A percentile compares a stretch with the other conserved stretches of the same genome.
These are phyloP conservation scores for Drosophila simulans DNA, from an alignment of 1,140 invertebrate species.

Conservation along the genomic window DNA sequence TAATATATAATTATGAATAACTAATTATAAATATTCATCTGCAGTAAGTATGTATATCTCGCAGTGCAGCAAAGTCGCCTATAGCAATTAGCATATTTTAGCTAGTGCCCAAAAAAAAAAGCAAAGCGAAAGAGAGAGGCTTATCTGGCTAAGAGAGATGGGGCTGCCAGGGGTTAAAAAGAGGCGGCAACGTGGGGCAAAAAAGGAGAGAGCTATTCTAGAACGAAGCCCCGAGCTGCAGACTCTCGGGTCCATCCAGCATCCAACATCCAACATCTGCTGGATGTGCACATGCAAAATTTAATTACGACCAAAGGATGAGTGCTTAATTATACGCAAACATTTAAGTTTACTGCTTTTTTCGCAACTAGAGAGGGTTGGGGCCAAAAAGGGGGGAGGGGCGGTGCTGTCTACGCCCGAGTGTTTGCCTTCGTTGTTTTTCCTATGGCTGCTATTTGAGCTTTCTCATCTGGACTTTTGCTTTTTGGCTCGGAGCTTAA, in stretches of 20 bases:
- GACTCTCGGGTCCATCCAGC: constrained; percentile 6
- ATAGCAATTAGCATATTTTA: constrained; percentile 36
- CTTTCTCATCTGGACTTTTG: constrained; percentile 56
- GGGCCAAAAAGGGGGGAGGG: background rate
- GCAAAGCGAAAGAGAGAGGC: constrained; percentile 2
- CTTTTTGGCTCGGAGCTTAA: constrained; percentile 51
- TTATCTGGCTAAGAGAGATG: background rate
- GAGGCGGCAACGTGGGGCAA: background rate
- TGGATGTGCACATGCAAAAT: constrained; percentile 84
- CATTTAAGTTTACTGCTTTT: constrained; percentile 84
- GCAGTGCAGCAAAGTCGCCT: constrained; percentile 18
- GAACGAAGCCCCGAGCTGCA: constrained; percentile 34
- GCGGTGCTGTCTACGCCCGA: constrained; percentile 23
- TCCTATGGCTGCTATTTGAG: constrained; percentile 36
- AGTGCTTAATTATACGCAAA: constrained; percentile 85
- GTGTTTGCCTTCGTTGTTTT: constrained; percentile 35
- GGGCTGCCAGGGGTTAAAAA: too few species aligned
- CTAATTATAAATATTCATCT: too few species aligned
- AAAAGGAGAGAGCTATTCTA: constrained; percentile 1
- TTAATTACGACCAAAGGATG: constrained; percentile 85
- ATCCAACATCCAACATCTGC: constrained; percentile 33
- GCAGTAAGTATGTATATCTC: background rate
- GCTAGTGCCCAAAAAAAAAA: constrained; percentile 24
- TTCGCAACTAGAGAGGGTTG: constrained; percentile 42
- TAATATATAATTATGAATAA: too few species aligned